A percentile compares a stretch with the other conserved stretches of the same genome.
These are phyloP conservation scores for Tenthredo mesomela DNA, from an alignment of 2,888 invertebrate genomes.

Conservation along the genomic window DNA sequence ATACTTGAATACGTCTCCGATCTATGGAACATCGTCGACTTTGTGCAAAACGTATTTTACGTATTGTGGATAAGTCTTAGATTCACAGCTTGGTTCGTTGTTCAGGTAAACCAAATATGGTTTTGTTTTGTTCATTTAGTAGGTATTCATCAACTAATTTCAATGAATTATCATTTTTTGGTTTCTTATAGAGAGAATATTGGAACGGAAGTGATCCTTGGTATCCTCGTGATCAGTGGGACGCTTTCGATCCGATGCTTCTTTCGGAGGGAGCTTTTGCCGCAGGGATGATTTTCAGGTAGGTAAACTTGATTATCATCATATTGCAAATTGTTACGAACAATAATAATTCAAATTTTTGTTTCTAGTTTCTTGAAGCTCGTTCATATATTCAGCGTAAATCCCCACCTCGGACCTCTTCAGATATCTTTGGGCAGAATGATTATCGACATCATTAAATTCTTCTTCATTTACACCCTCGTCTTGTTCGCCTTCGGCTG, in stretches of 20 bases:
- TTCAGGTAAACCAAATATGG: conserved; percentile 84
- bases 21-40: conserved; percentile 99
- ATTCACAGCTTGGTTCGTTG: conserved; percentile 92
- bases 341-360: conserved; percentile 34
- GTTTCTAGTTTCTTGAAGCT: conserved; percentile 91
- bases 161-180: conserved; percentile 55
- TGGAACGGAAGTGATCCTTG: conserved; percentile 87
- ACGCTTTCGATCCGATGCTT: conserved; percentile 96
- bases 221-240: conserved; percentile 95
- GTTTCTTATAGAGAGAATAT: conserved; percentile 82
- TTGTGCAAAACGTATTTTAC: conserved; percentile 97
- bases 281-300: conserved; percentile 96
- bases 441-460: conserved; percentile 97
- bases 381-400: conserved; percentile 98
- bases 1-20: conserved; percentile 95
- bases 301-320: conserved; percentile 77
- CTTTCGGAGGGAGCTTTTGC: conserved; percentile 97
- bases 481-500: conserved; percentile 98
- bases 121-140: conserved; percentile 58
- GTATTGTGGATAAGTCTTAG: conserved; percentile 95
- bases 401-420: conserved; percentile 95
- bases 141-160: conserved; percentile 55
- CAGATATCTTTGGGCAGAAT: conserved; percentile 97
- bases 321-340: background rate
- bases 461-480: conserved; percentile 96